Evolutionary conservation across 2,888 invertebrate species (phyloP), one percentile per base, ranked within the genome.

Genomic region (Dermolepida albohirtum): DNA sequence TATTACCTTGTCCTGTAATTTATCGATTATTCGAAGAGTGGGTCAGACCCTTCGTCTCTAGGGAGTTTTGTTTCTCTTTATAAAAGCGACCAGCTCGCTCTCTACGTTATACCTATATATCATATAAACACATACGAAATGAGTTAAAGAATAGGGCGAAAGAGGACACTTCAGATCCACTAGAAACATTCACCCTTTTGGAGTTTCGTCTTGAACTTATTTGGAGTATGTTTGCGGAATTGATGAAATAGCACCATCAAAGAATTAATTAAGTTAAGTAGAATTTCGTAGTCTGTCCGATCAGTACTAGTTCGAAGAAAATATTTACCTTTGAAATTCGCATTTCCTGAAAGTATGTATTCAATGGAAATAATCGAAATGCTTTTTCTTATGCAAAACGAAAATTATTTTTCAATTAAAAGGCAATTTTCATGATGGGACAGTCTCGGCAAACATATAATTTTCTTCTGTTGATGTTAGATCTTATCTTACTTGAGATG

Each of bases 61-160:
- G 79, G 78, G 80, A 79, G 74, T 78, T 77, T 71, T 77, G 77
- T 78, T 79, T 78, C 79, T 78, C 78, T 78, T 79, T 78, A 77
- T 78, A 76, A 74, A 78, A 62, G 59, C 59, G 29, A 29, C 39
- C 75, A 73, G 70, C 74, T 73, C 71, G 74, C 74, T 73, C 74
- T 49, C 17, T 17, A 2, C 22, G 22, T 34, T 17, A 17, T 49
- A 49, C 49, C 49, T 16, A 49, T 16, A 49, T 22, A n/a, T n/a
- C n/a, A n/a, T n/a, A 49, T 22, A 49, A 14, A 22, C 49, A 22
- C 8, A 47, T 12, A 49, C 17, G 22, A 49, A 17, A 49, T 29
- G 22, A 16, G 11, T 40, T 17, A 55, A 55, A 41, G 55, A 41
- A 55, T 17, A 55, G 55, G 12, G 12, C 12, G 44, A 59, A 44